Evolutionary conservation across 2,797 vertebrate genomes (phyloP).

Genomic region (Cryptoblepharus egeriae): DNA sequence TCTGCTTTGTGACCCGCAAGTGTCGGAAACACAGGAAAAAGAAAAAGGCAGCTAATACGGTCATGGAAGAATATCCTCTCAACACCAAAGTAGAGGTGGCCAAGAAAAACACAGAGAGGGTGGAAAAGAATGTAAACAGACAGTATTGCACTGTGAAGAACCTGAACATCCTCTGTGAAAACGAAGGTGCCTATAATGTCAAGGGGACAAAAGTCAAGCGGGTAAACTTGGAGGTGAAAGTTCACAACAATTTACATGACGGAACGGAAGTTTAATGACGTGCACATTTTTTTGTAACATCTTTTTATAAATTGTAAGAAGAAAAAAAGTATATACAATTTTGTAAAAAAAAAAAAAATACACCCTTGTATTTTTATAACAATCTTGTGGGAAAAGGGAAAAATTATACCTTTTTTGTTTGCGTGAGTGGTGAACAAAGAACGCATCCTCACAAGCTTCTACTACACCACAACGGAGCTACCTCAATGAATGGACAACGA

Average conservation of each 20-base stretch:
- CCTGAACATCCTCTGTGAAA: slow-evolving; percentile 82
- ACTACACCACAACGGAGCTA: slow-evolving; percentile 79
- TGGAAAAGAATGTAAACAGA: slow-evolving; percentile 82
- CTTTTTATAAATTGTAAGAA: slow-evolving; percentile 82
- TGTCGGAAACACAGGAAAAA: slow-evolving; percentile 79
- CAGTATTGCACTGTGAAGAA: slow-evolving; percentile 88
- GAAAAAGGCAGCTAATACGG: slow-evolving; percentile 58
- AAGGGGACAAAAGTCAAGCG: slow-evolving; percentile 85
- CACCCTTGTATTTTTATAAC: slow-evolving; percentile 86
- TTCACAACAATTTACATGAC: slow-evolving; percentile 91
- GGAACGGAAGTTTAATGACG: slow-evolving; percentile 90
- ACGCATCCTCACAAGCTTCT: slow-evolving; percentile 65
- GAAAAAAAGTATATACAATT: slow-evolving; percentile 43
- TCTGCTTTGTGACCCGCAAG: slow-evolving; percentile 85
- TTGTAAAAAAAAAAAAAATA: slow-evolving; percentile 37
- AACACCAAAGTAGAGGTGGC: slow-evolving; percentile 91
- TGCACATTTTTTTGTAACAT: slow-evolving; percentile 52
- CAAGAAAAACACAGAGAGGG: slow-evolving; percentile 75
- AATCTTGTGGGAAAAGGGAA: slow-evolving; percentile 76
- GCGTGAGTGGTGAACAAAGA: slow-evolving; percentile 64
- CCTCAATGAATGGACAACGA: slow-evolving; percentile 67
- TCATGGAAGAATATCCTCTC: slow-evolving; percentile 85
- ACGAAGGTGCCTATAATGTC: slow-evolving; percentile 67
- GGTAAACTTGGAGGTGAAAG: slow-evolving; percentile 91
- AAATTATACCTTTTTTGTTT: slow-evolving; percentile 23